Evolutionary conservation across 2,888 invertebrate species (phyloP).

Genomic region (Tetragnatha montana): DNA sequence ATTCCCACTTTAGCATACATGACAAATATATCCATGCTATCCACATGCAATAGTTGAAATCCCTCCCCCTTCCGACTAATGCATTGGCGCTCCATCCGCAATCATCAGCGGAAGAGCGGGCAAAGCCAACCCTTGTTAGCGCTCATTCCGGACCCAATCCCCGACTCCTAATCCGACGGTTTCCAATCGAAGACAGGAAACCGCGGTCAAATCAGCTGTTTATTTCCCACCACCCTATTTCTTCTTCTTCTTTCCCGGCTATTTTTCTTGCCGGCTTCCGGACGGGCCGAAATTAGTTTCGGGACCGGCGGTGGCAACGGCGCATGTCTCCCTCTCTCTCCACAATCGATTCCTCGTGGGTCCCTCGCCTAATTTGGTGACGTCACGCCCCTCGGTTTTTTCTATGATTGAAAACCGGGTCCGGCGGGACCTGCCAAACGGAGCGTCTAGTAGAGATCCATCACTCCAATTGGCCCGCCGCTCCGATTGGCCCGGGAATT

Average conservation of each 20-base stretch:
- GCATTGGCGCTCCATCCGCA: background rate
- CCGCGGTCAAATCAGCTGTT: slow-evolving; percentile 57
- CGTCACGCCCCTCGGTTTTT: slow-evolving; percentile 30
- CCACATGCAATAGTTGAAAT: background rate
- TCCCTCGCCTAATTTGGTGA: slow-evolving; percentile 42
- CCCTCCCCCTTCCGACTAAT: background rate
- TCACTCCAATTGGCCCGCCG: background rate
- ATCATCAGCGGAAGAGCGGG: slow-evolving; percentile 17
- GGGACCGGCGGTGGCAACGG: slow-evolving; percentile 29
- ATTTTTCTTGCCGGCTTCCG: slow-evolving; percentile 40
- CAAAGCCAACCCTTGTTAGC: background rate
- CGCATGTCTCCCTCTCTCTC: slow-evolving; percentile 32
- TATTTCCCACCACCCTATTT: slow-evolving; percentile 51
- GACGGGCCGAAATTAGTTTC: slow-evolving; percentile 53
- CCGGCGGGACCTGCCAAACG: background rate
- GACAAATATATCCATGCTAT: too few species aligned
- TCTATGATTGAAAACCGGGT: slow-evolving; percentile 1
- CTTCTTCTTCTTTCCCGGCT: slow-evolving; percentile 5
- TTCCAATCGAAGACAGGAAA: slow-evolving; percentile 75
- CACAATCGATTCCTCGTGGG: slow-evolving; percentile 41
- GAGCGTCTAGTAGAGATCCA: background rate
- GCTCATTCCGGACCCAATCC: slow-evolving; percentile 13
- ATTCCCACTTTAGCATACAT: too few species aligned
- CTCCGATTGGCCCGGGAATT: background rate
- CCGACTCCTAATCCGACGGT: slow-evolving; percentile 21